Base-by-base conservation (phyloP, 2,797 vertebrate genomes). In the Cyclura pinguis region DNA sequence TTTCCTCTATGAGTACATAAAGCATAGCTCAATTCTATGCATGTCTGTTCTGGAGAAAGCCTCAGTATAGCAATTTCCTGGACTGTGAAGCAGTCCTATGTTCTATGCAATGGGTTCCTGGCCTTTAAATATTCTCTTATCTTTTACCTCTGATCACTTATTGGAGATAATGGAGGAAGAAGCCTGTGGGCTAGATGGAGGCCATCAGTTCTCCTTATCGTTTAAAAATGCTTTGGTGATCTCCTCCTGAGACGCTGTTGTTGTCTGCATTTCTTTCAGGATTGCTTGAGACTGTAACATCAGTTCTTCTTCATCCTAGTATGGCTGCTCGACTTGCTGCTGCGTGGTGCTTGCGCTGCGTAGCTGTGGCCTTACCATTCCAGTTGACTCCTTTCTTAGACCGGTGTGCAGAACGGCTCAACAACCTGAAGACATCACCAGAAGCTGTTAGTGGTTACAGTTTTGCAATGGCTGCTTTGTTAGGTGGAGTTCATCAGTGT, bases 381-480 rank as follows among this genome's bases (percentile, higher is more conserved):
- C 99, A 99, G 96, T 85, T 99, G 94, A 98, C 99, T 7, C 99
- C 99, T 0, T 97, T 99, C 96, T 96, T 99, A 96, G 99, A 99
- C 59, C 98, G 98, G 90, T 99, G 99, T 59, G 98, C 98, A 0
- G 99, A 99, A 94, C 98, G 98, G 85, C 99, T 99, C 95, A 99
- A 99, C 96, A 99, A 98, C 96, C 96, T 99, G 94, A 99, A 99
- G 97, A 99, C 98, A 47, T 99, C 98, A 0, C 99, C 99, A 0
- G 99, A 99, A 97, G 99, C 99, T 42, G 99, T 99, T 92, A 99
- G 98, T 80, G 99, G 99, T 2, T 99, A 99, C 96, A 99, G 99
- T 97, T 99, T 99, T 93, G 99, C 99, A 6, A 99, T 99, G 98
- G 99, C 99, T 32, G 99, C 99, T 88, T 96, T 99, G 90, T 97